Percentiles rank a stretch among this genome's conserved stretches.
phyloP scores from a whole-genome alignment of 2,113 vertebrate species.

The Willisornis vidua region DNA sequence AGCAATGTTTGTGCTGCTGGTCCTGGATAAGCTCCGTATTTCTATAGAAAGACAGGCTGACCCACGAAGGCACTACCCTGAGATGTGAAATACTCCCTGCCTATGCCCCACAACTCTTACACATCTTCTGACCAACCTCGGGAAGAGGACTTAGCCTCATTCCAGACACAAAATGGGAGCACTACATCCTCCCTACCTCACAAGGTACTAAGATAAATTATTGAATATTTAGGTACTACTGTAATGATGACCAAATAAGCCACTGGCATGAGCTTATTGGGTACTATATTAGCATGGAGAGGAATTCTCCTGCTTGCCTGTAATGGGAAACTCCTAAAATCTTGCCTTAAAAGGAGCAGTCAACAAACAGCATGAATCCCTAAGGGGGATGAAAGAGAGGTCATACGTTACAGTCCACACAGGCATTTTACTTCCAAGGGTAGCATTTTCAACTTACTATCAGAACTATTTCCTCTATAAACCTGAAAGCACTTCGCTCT shows the following conservation, averaged over 20 bases:
- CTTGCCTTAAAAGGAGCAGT: slow-evolving; percentile 54
- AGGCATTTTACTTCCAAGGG: slow-evolving; percentile 11
- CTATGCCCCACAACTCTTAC: background rate
- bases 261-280: background rate
- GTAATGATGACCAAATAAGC: slow-evolving; percentile 21
- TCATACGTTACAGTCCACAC: background rate
- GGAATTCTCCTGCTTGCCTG: slow-evolving; percentile 36
- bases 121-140: background rate
- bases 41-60: background rate
- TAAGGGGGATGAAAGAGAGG: background rate
- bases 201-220: background rate
- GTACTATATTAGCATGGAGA: slow-evolving; percentile 14
- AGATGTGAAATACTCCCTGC: background rate
- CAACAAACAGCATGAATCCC: slow-evolving; percentile 38
- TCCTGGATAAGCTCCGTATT: background rate
- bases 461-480: background rate
- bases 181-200: background rate
- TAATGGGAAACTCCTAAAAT: slow-evolving; percentile 53
- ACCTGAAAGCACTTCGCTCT: background rate
- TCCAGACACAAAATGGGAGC: background rate
- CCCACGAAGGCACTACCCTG: background rate
- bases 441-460: slow-evolving; percentile 12
- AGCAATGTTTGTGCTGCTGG: background rate
- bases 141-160: background rate
- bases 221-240: slow-evolving; percentile 19